Percentiles rank a stretch among this genome's conserved stretches.
These are phyloP conservation scores for Luperina testacea DNA, from an alignment of 2,888 invertebrate genomes.

Conservation along the genomic window DNA sequence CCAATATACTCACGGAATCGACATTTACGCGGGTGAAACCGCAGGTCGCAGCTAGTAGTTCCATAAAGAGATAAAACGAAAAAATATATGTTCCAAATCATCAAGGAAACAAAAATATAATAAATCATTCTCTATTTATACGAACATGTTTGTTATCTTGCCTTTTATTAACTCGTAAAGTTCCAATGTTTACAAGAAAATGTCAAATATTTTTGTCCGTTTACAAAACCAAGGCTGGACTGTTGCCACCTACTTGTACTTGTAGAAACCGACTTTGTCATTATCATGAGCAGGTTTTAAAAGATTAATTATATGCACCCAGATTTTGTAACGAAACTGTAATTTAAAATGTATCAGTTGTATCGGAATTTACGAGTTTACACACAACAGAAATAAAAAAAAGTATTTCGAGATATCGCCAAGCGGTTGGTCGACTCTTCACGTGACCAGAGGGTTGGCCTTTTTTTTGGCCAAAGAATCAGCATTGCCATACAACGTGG, in stretches of 20 bases:
- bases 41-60: neutral
- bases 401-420: neutral
- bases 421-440: neutral
- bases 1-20: no score
- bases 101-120: constrained; percentile 50
- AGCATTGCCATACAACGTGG: neutral
- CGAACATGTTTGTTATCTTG: constrained; percentile 52
- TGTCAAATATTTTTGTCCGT: constrained; percentile 57
- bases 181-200: constrained; percentile 55
- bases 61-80: constrained; percentile 16
- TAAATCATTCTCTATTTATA: constrained; percentile 50
- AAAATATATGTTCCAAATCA: constrained; percentile 30
- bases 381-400: constrained; percentile 9
- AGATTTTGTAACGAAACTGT: constrained; percentile 50
- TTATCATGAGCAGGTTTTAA: constrained; percentile 54
- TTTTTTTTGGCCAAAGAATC: neutral
- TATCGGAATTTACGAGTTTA: constrained; percentile 3
- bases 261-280: constrained; percentile 28
- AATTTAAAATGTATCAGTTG: constrained; percentile 41
- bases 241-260: constrained; percentile 19
- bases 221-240: constrained; percentile 48
- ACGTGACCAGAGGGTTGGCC: neutral
- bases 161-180: constrained; percentile 56
- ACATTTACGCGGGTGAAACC: neutral
- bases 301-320: constrained; percentile 61